Evolutionary conservation across 2,113 vertebrate genomes (phyloP), one percentile per base, ranked within the genome.

Genomic region (Centropus bengalensis): DNA sequence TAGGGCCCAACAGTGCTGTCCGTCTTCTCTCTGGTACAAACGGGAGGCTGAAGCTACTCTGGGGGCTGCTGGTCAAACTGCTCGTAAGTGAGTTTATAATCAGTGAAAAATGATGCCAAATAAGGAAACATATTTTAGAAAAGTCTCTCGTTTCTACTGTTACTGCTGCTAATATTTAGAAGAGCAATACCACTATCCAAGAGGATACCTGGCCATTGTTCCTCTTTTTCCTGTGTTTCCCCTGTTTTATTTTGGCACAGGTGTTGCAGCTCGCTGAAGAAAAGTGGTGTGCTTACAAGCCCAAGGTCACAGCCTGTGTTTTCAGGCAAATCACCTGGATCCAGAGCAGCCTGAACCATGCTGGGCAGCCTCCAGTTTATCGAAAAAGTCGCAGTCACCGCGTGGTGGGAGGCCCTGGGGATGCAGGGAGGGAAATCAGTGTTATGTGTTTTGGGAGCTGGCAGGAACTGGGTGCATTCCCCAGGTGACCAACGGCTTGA

Each of bases 351-450:
- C 36, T 9, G 0, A 0, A 1, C 3, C 28, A 9, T 12, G 2
- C 19, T 1, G 58, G 63, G 19, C 12, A 68, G 70, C 33, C 2
- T 1, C 44, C 58, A 14, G 52, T 2, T 8, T 1, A 3, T 56
- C 7, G 36, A 21, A n/a, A 14, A 7, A 18, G 7, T 38, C 14
- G 0, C 73, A 0, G 71, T 1, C 45, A 0, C 7, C 0, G 10
- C 0, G 5, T 1, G 20, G 9, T 11, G 64, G 71, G 83, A 76
- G 54, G 74, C 64, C 28, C 32, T 14, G 51, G 45, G 47, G 19
- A 14, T 5, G 55, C 33, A 3, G 42, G 44, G 16, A 15, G 68
- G 32, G 54, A 7, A 45, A 13, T 1, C 42, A 54, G 22, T 36
- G 9, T 0, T 33, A 81, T 0, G 1, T 16, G 60, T 9, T 44